Evolutionary conservation across 53 echinoderm and acorn worm species (phyloP).

Genomic region (Crossaster papposus): DNA sequence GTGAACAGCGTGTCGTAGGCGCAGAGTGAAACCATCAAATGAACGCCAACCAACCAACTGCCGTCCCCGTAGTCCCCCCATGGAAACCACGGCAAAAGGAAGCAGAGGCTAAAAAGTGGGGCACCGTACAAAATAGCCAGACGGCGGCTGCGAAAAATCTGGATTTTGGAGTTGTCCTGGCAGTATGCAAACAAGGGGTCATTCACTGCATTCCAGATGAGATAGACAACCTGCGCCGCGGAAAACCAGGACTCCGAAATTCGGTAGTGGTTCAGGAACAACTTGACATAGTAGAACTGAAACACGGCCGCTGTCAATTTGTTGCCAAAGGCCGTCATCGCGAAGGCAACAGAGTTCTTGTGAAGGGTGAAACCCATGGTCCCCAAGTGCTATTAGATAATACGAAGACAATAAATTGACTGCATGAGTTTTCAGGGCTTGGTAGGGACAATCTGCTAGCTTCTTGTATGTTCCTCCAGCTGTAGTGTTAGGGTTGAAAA

Average conservation of each 20-base stretch:
- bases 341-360: conserved; percentile 78
- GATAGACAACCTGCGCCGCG: conserved; percentile 78
- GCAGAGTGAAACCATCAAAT: conserved; percentile 77
- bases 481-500: no score
- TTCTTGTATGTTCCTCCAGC: no score
- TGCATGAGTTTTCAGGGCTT: no score
- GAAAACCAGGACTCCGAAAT: conserved; percentile 94
- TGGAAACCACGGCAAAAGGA: conserved; percentile 94
- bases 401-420: neutral
- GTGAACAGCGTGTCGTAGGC: conserved; percentile 90
- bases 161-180: conserved; percentile 89
- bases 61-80: conserved; percentile 83
- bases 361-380: conserved; percentile 48
- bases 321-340: conserved; percentile 74
- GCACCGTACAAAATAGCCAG: conserved; percentile 91
- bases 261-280: conserved; percentile 84
- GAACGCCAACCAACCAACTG: conserved; percentile 83
- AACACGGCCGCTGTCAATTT: conserved; percentile 79
- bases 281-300: conserved; percentile 90
- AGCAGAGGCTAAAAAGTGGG: conserved; percentile 85
- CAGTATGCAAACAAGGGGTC: conserved; percentile 98
- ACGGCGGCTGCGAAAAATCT: conserved; percentile 76
- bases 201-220: conserved; percentile 95
- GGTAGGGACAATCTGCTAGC: no score
- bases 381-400: neutral